Percentiles rank a stretch among this genome's conserved stretches.
These are phyloP conservation scores for Percopsis omiscomaycus DNA, from an alignment of 2,797 vertebrate species.

Conservation along the genomic window DNA sequence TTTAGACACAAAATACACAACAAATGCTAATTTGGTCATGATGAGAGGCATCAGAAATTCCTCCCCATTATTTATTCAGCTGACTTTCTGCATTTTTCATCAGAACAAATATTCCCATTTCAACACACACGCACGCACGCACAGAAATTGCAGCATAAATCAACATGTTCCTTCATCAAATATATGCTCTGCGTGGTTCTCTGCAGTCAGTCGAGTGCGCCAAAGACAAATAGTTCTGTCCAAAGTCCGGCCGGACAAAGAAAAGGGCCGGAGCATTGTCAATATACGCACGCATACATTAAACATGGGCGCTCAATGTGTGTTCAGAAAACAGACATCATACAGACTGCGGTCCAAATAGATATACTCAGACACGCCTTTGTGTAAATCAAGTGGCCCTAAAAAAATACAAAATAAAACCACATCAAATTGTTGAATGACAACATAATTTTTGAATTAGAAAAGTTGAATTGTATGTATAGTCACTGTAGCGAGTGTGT, in stretches of 20 bases:
- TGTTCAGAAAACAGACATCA: conserved; percentile 62
- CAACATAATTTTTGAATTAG: too few relatives aligned
- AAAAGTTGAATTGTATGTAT: too few relatives aligned
- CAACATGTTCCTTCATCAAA: conserved; percentile 76
- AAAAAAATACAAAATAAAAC: too few relatives aligned
- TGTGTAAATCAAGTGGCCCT: conserved; percentile 1
- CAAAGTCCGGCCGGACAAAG: conserved; percentile 69
- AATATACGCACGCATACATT: conserved; percentile 75
- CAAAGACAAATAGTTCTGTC: conserved; percentile 75
- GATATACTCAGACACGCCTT: conserved; percentile 36
- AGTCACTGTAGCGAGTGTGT: too few relatives aligned
- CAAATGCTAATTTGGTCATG: conserved; percentile 81
- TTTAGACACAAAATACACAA: conserved; percentile 81
- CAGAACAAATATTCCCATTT: conserved; percentile 84
- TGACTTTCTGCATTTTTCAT: conserved; percentile 84
- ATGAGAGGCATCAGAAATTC: conserved; percentile 80
- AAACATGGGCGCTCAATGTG: conserved; percentile 61
- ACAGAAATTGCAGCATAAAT: conserved; percentile 75
- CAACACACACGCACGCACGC: conserved; percentile 67
- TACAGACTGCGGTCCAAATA: conserved; percentile 47
- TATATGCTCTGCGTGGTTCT: conserved; percentile 73
- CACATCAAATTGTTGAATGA: too few relatives aligned
- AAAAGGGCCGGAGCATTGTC: conserved; percentile 55
- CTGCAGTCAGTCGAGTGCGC: conserved; percentile 69
- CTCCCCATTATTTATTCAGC: conserved; percentile 80